These are phyloP conservation scores for Microcebus ravelobensis DNA, from an alignment of 2,113 vertebrate species.

Conservation along the genomic window DNA sequence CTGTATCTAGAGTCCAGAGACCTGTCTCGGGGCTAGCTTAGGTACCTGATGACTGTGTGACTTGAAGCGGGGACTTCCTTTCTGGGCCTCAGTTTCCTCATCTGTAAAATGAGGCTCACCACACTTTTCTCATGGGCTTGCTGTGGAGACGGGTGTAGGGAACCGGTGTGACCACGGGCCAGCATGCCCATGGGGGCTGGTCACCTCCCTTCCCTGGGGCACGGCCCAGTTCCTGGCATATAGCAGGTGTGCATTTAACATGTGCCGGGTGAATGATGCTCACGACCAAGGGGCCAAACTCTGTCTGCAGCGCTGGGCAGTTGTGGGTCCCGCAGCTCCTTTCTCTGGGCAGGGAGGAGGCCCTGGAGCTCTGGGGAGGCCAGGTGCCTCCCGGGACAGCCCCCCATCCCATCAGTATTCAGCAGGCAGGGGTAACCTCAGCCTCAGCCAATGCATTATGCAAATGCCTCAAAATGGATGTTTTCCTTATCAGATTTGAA, in stretches of 20 bases:
- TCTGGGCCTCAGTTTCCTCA: neutral
- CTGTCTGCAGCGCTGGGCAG: too few relatives aligned
- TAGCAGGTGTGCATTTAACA: too few relatives aligned
- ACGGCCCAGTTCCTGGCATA: neutral
- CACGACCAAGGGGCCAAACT: neutral
- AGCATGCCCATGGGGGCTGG: rapidly evolving
- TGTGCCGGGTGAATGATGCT: neutral
- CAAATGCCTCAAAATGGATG: neutral
- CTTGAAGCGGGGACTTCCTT: neutral
- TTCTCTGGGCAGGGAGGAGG: neutral
- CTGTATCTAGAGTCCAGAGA: neutral
- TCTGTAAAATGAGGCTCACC: neutral
- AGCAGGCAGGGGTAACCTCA: neutral
- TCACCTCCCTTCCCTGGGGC: neutral
- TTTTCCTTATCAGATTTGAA: neutral
- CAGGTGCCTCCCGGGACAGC: neutral
- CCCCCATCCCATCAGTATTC: neutral
- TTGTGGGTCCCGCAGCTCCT: neutral
- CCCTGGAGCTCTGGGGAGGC: neutral
- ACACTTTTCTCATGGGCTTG: neutral
- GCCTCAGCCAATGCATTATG: neutral
- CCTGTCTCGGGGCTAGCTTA: neutral
- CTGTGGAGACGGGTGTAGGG: neutral
- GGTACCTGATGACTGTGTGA: neutral
- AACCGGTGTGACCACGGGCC: neutral